phyloP scores from a whole-genome alignment of 53 echinoderm and acorn worm species.

The Hippasteria phrygiana region DNA sequence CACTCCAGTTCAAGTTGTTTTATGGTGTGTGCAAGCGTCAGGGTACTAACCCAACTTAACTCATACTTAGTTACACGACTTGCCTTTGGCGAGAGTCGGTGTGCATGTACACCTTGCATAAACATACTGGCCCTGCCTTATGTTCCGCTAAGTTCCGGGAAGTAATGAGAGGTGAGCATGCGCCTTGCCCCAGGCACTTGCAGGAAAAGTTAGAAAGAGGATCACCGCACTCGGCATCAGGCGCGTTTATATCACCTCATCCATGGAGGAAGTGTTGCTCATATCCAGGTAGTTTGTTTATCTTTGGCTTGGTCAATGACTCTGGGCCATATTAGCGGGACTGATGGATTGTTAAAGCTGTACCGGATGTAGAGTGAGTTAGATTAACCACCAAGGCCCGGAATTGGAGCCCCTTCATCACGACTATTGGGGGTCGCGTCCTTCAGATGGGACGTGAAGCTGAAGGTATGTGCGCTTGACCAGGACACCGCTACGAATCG shows the following conservation, averaged over 20 bases:
- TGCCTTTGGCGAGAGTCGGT: slow-evolving; percentile 36
- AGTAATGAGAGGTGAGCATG: slow-evolving; percentile 30
- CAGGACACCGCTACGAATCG: background rate
- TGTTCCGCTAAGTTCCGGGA: slow-evolving; percentile 19
- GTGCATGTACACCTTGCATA: slow-evolving; percentile 44
- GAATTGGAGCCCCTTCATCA: background rate
- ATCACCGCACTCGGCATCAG: background rate
- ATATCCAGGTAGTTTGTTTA: background rate
- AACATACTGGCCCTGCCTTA: slow-evolving; percentile 27
- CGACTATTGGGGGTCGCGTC: background rate
- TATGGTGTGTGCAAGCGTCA: background rate
- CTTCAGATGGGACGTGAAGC: background rate
- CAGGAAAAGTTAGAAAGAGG: slow-evolving; percentile 5
- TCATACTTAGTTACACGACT: slow-evolving; percentile 43
- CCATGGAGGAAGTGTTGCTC: slow-evolving; percentile 1
- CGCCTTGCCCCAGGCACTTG: slow-evolving; percentile 30
- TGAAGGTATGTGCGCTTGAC: background rate
- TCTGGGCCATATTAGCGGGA: background rate
- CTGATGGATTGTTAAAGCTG: background rate
- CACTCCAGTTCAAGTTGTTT: background rate
- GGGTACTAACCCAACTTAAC: background rate
- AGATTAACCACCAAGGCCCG: background rate
- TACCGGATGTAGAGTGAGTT: background rate
- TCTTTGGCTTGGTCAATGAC: background rate
- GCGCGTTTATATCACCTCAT: background rate